A percentile compares a stretch with the other conserved stretches of the same genome.
phyloP scores from a whole-genome alignment of 2,797 vertebrate genomes.

The Steatocranus sp. region DNA sequence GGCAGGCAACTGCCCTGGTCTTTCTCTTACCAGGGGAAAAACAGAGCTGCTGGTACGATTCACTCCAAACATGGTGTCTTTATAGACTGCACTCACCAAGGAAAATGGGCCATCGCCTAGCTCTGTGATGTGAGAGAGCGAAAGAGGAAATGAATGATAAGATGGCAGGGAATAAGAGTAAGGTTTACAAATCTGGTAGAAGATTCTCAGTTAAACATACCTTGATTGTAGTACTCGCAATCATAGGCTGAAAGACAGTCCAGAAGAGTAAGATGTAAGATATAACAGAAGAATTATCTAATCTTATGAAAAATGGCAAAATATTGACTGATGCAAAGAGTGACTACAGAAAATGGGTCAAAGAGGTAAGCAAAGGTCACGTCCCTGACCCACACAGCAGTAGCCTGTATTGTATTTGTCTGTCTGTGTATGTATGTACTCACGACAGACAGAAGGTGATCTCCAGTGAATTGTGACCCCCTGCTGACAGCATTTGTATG shows the following conservation, averaged over 20 bases:
- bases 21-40: slow-evolving; percentile 83
- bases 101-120: slow-evolving; percentile 93
- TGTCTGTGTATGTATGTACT: slow-evolving; percentile 53
- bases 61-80: slow-evolving; percentile 86
- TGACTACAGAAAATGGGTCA: neutral
- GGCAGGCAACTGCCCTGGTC: slow-evolving; percentile 61
- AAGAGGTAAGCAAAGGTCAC: neutral
- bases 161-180: neutral
- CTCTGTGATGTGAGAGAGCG: slow-evolving; percentile 67
- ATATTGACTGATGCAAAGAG: neutral
- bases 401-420: neutral
- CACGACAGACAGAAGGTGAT: slow-evolving; percentile 88
- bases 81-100: slow-evolving; percentile 82
- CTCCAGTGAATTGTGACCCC: slow-evolving; percentile 89
- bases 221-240: slow-evolving; percentile 98
- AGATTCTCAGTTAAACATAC: slow-evolving; percentile 67
- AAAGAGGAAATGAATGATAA: slow-evolving; percentile 6
- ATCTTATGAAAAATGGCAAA: neutral
- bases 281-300: neutral
- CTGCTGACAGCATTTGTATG: slow-evolving; percentile 96
- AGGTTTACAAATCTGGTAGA: neutral
- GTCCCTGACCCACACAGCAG: neutral
- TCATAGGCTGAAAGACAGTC: slow-evolving; percentile 84
- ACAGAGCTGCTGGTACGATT: slow-evolving; percentile 85
- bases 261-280: neutral